Percentiles rank a stretch among this genome's conserved stretches.
Evolutionary conservation across 2,888 invertebrate genomes (phyloP).

Genomic region (Pseudeuparius sepicola): DNA sequence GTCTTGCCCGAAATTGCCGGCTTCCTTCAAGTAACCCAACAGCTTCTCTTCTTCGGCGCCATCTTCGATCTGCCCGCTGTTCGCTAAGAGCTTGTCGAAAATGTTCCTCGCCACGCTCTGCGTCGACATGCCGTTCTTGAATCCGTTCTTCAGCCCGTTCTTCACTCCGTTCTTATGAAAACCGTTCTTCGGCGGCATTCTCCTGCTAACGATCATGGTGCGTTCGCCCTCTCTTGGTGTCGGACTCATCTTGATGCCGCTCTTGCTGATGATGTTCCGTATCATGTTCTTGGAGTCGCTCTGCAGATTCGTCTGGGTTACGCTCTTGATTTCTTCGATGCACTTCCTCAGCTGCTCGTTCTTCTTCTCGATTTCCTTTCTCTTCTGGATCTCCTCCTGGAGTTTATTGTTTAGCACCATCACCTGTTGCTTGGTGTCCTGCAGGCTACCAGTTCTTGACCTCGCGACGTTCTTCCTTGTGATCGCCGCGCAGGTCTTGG

Average conservation of each 20-base stretch:
- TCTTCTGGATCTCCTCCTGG: conserved; percentile 49
- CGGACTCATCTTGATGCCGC: conserved; percentile 4
- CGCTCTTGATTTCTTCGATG: conserved; percentile 43
- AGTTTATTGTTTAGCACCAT: conserved; percentile 46
- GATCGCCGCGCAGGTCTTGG: conserved; percentile 25
- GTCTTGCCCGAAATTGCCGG: neutral
- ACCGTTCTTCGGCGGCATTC: conserved; percentile 15
- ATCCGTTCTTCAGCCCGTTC: conserved; percentile 16
- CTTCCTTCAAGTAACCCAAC: conserved; percentile 19
- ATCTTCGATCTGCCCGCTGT: conserved; percentile 22
- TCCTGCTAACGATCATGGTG: neutral
- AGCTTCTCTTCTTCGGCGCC: conserved; percentile 24
- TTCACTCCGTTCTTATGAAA: conserved; percentile 17
- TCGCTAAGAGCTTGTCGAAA: conserved; percentile 30
- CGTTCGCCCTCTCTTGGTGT: conserved; percentile 5
- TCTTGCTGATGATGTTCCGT: conserved; percentile 11
- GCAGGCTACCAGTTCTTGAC: conserved; percentile 9
- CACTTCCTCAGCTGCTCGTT: conserved; percentile 51
- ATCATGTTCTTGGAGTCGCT: conserved; percentile 9
- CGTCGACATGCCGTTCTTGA: neutral
- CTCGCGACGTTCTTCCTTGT: conserved; percentile 14
- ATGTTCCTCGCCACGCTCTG: conserved; percentile 27
- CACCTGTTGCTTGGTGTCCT: conserved; percentile 24
- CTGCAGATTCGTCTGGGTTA: conserved; percentile 15
- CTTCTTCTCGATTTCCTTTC: conserved; percentile 52